These are phyloP conservation scores for Leptodactylus fuscus DNA, from an alignment of 2,113 vertebrate genomes.

Conservation along the genomic window DNA sequence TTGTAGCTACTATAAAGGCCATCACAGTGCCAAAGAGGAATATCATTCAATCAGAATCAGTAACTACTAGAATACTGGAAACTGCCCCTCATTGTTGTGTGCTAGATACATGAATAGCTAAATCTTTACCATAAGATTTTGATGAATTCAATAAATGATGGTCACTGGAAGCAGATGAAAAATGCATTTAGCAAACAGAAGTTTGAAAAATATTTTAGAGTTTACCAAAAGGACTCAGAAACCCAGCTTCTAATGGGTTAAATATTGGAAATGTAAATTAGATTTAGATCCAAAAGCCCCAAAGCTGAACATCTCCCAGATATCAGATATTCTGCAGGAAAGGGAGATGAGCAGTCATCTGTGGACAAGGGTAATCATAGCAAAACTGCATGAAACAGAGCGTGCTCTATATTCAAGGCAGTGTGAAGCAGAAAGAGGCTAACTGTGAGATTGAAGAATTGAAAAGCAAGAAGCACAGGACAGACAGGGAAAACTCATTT, in stretches of 20 bases:
- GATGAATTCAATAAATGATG: too few species aligned
- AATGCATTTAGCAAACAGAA: neutral
- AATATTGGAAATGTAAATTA: conserved; percentile 40
- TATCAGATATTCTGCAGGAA: conserved; percentile 57
- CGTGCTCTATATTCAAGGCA: conserved; percentile 55
- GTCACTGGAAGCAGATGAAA: neutral
- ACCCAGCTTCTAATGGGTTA: conserved; percentile 4
- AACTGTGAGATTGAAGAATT: conserved; percentile 55
- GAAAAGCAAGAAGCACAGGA: conserved; percentile 50
- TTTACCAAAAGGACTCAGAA: neutral
- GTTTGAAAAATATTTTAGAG: neutral
- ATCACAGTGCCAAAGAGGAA: too few species aligned
- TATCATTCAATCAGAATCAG: too few species aligned
- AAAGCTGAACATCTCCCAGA: conserved; percentile 36
- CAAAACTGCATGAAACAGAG: conserved; percentile 60
- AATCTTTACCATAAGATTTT: neutral
- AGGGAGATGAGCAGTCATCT: conserved; percentile 56
- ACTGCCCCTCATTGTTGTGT: neutral
- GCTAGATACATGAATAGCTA: neutral
- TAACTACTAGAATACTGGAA: too few species aligned
- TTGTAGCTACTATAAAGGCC: too few species aligned
- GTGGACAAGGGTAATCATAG: conserved; percentile 60
- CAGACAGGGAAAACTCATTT: conserved; percentile 48
- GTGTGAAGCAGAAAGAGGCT: conserved; percentile 60
- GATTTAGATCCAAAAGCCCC: conserved; percentile 36